Conservation (phyloP, 2,113 vertebrate species). For the Neodon shergylaensis region DNA sequence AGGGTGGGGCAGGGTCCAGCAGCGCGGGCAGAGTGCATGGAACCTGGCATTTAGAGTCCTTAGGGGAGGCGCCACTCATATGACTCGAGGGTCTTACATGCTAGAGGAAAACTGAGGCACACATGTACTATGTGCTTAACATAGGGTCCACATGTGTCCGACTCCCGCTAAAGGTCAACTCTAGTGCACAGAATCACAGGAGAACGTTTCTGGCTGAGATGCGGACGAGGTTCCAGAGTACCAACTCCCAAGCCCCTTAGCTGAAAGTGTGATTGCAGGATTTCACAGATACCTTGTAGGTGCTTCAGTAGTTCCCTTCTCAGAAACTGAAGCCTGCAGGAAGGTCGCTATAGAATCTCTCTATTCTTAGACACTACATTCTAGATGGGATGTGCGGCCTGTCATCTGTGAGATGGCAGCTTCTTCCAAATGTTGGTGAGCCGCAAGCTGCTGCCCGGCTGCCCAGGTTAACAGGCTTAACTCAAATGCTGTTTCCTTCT, state of each 20-base stretch:
- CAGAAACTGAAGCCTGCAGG: not conserved
- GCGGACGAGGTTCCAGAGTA: not conserved
- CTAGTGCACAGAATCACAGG: not conserved
- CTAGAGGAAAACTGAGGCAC: not conserved
- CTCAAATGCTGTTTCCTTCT: not conserved
- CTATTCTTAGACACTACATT: constrained; percentile 21
- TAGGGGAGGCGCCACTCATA: too few relatives aligned
- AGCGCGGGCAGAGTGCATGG: too few relatives aligned
- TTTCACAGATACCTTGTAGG: constrained; percentile 21
- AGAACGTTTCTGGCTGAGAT: not conserved
- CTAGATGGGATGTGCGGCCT: not conserved
- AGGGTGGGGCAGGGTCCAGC: too few relatives aligned
- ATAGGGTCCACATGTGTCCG: not conserved
- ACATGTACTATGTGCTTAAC: not conserved
- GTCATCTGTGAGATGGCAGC: not conserved
- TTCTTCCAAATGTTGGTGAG: constrained; percentile 14
- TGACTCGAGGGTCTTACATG: not conserved
- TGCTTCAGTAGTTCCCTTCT: constrained; percentile 47
- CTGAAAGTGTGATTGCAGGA: not conserved
- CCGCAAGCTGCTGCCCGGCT: not conserved
- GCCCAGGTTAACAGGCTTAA: not conserved
- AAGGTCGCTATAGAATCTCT: not conserved
- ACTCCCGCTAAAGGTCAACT: not conserved
- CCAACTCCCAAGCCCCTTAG: not conserved
- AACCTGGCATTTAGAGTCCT: too few relatives aligned